Base-by-base conservation (phyloP, 2,888 invertebrate genomes). In the Tachystola acroxantha region DNA sequence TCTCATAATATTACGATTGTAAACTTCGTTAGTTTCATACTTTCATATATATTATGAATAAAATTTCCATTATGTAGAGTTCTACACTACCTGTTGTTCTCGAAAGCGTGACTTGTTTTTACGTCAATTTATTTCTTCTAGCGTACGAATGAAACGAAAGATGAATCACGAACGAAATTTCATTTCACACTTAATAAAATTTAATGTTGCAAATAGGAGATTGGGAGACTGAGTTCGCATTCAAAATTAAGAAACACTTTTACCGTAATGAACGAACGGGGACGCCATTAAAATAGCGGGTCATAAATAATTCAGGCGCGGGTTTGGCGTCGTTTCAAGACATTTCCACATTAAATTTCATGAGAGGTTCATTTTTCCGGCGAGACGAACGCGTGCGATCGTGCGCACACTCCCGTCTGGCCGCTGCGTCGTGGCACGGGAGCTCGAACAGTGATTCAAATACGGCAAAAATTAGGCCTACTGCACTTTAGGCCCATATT, bases 271-370 rank as follows among this genome's bases (percentile, higher is more conserved):
- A 82, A 79, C 65, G 72, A 71, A 76, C 66, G 65, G 72, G 61
- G 73, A 70, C 67, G 68, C 79, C 74, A 82, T 86, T 84, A 85
- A 82, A 85, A 82, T 81, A 77, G 76, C 76, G 63, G 63, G 66
- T 76, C 74, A 84, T 85, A 82, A 84, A 85, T 84, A 84, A 86
- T 85, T 82, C 85, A 85, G 61, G 54, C 69, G 62, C 60, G 61
- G 82, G 73, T 81, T 85, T 86, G 85, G 86, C 86, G 69, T 72
- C 72, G 81, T 78, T 85, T 85, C 85, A 86, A 84, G 81, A 80
- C 74, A 80, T 81, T 81, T 82, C 71, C 72, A 82, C 85, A 82
- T 85, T 79, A 84, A 85, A 81, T 85, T 86, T 85, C 84, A 85
- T 82, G 84, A 85, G 82, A 73, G 65, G 68, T 76, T 77, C 76